Evolutionary conservation across 2,113 vertebrate genomes (phyloP).

Genomic region (Pterophyllum scalare): DNA sequence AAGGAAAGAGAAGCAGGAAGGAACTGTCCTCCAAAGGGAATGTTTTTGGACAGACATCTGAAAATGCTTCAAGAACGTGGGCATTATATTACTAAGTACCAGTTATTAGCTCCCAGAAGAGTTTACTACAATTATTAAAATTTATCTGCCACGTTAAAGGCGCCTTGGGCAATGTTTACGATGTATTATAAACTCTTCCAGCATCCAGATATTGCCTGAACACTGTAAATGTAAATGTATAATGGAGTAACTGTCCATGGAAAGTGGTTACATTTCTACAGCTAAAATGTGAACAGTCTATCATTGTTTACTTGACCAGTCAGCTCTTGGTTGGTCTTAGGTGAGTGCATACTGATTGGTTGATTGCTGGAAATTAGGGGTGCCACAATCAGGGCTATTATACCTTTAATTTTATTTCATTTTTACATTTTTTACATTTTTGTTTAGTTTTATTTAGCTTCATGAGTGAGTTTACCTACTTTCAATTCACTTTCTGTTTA

Average conservation of each 20-base stretch:
- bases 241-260: not conserved
- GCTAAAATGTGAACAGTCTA: not conserved
- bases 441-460: not conserved
- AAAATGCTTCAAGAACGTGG: constrained; percentile 4
- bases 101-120: constrained; percentile 17
- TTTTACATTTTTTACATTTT: not conserved
- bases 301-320: not conserved
- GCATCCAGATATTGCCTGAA: not conserved
- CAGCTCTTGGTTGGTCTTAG: not conserved
- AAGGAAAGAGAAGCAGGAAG: constrained; percentile 19
- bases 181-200: not conserved
- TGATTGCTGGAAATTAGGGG: not conserved
- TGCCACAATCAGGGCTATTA: not conserved
- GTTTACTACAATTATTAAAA: constrained; percentile 20
- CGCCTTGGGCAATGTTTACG: constrained; percentile 3
- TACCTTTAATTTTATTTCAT: not conserved
- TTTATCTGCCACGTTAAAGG: not conserved
- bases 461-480: not conserved
- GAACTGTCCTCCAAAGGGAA: constrained; percentile 15
- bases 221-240: not conserved
- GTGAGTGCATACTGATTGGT: not conserved
- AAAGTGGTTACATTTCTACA: not conserved
- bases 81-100: constrained; percentile 7
- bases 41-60: constrained; percentile 11
- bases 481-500: not conserved